Percentiles rank a stretch among this genome's conserved stretches.
phyloP scores from a whole-genome alignment of 2,113 vertebrate genomes.

The Pseudopipra pipra region DNA sequence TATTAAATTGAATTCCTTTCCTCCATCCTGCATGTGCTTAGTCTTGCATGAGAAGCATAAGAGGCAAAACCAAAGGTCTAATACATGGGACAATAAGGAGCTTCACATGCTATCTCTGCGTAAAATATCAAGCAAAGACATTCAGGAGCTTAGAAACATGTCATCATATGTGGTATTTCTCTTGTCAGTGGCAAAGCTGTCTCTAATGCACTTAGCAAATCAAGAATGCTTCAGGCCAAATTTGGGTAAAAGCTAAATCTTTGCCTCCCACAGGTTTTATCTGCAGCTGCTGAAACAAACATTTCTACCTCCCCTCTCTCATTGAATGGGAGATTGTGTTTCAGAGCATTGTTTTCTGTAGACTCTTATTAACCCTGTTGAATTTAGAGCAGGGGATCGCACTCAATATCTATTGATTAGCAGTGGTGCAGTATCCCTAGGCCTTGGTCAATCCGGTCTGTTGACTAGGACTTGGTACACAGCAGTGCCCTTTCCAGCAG shows the following conservation, averaged over 20 bases:
- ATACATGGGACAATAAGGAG: not conserved
- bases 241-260: constrained; percentile 70
- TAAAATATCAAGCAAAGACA: constrained; percentile 6
- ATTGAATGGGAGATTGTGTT: constrained; percentile 49
- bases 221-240: constrained; percentile 60
- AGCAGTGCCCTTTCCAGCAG: constrained; percentile 73
- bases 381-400: constrained; percentile 74
- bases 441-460: constrained; percentile 81
- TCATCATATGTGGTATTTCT: constrained; percentile 8
- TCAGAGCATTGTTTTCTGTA: constrained; percentile 67
- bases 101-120: not conserved
- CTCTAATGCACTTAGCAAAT: constrained; percentile 44
- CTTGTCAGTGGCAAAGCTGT: not conserved
- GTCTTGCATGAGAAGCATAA: not conserved
- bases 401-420: constrained; percentile 86
- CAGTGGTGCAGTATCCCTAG: constrained; percentile 78
- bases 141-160: not conserved
- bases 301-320: constrained; percentile 49
- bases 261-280: constrained; percentile 71
- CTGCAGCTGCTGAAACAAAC: constrained; percentile 73
- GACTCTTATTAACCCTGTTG: constrained; percentile 81
- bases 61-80: not conserved
- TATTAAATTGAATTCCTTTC: not conserved
- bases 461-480: constrained; percentile 75
- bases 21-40: not conserved